Evolutionary conservation across 1,140 invertebrate species (phyloP), one percentile per base, ranked within the genome.

Genomic region (Diprion similis): DNA sequence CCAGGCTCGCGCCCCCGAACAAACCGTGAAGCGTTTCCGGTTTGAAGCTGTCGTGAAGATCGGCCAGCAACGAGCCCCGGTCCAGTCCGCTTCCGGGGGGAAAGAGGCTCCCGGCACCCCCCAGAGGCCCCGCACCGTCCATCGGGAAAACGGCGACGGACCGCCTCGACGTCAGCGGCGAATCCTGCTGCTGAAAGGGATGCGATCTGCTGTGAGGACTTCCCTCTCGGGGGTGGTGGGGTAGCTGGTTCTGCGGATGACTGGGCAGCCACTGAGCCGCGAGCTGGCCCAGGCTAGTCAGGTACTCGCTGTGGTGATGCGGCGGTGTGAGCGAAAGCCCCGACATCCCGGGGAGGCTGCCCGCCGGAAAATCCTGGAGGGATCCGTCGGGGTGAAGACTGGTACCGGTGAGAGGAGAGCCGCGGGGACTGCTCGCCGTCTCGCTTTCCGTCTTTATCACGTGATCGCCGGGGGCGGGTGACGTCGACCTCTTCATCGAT

Each of bases 321-420:
- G 94, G 94, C 78, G 94, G 93, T 66, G 93, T 94, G 75, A 95
- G 87, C 24, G 94, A 91, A 74, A 95, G 85, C 8, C 93, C 92
- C 47, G 94, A 92, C 72, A 94, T 91, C 8, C 91, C 92, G 1
- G 93, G 91, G 87, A 94, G 75, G 19, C 86, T 86, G 0, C 88
- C 82, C 0, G 85, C 78, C 0, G 87, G 81, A 1, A 88, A 78
- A 46, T 89, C 89, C 75, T 87, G 83, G 10, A 88, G 79, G 24
- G 82, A 78, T 13, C 80, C 79, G 24, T 86, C 85, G 0, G 80
- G 82, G 71, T 83, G 85, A 9, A 82, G 79, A 75, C 79, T 83
- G 17, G 81, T 80, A 15, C 79, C 79, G 18, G 85, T 81, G 7
- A 85, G 74, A 2, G 86, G 87, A 1, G 87, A 88, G 1, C 79